phyloP scores from a whole-genome alignment of 2,888 invertebrate species.

The Eupsilia transversa region DNA sequence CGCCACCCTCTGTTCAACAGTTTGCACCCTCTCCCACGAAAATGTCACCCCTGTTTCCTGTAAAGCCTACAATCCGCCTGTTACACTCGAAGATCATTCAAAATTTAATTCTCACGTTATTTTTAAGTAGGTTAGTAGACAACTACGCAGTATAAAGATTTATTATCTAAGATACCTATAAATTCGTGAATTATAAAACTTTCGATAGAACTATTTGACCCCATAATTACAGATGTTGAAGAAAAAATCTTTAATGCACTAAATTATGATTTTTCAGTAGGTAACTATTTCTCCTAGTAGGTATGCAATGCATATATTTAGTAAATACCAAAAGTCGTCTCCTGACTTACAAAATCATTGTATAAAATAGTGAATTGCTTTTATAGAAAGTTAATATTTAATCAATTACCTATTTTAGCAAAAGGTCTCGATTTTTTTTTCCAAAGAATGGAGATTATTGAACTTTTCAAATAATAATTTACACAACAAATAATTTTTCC shows the following conservation, averaged over 20 bases:
- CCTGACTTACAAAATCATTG: background rate
- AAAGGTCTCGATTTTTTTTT: background rate
- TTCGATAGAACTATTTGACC: background rate
- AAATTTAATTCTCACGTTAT: slow-evolving; percentile 36
- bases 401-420: background rate
- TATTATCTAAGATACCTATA: background rate
- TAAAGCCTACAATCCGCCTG: slow-evolving; percentile 63
- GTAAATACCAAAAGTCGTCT: background rate
- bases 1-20: slow-evolving; percentile 88
- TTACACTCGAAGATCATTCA: slow-evolving; percentile 56
- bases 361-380: background rate
- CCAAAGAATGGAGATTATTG: background rate
- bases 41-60: slow-evolving; percentile 77
- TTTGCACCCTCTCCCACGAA: slow-evolving; percentile 84
- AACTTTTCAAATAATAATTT: background rate
- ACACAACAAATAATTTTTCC: too few relatives aligned
- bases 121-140: slow-evolving; percentile 7
- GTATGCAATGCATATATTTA: background rate
- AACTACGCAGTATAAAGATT: background rate
- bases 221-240: background rate
- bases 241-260: background rate
- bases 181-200: background rate
- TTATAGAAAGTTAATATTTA: background rate
- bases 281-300: background rate
- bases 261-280: background rate